Evolutionary conservation across 2,888 invertebrate species (phyloP), one percentile per base, ranked within the genome.

Genomic region (Plagodis pulveraria): DNA sequence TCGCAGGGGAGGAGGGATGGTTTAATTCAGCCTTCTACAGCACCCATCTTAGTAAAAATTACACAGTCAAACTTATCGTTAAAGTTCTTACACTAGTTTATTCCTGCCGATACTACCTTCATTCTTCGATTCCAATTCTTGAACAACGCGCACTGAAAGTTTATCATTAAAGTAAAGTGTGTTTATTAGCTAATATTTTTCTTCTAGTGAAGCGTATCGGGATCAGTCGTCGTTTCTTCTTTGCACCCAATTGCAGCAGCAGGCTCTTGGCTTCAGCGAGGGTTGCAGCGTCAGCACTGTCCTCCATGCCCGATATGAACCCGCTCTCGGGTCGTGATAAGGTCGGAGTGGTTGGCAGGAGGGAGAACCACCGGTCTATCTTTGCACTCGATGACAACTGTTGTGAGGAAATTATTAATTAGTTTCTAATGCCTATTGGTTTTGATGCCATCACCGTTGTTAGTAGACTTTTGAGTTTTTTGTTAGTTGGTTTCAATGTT

Each of bases 291-390:
- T 94, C 95, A 57, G 74, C 95, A 58, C 74, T 73, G 46, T 89
- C 91, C 58, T 94, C 94, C 56, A 95, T 94, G 34, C 95, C 95
- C 32, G 95, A 96, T 40, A 96, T 94, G 84, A 96, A 96, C 9
- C 96, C 96, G 78, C 96, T 96, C 83, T 96, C 96, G 0, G 96
- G 96, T 8, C 96, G 93, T 8, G 96, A 96, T 58, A 95, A 89
- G 11, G 95, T 94, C 12, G 93, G 85, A 9, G 94, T 92, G 42
- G 78, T 77, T 22, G 94, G 94, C 69, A 96, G 89, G 67, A 96
- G 94, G 65, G 96, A 96, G 82, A 97, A 96, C 96, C 96, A 97
- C 50, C 96, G 94, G 76, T 96, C 96, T 76, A 96, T 96, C 91
- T 96, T 96, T 62, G 96, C 96, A 65, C 95, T 94, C 56, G 96